Evolutionary conservation across 2,888 invertebrate genomes (phyloP), one percentile per base, ranked within the genome.

Genomic region (Flexamia atlantica): DNA sequence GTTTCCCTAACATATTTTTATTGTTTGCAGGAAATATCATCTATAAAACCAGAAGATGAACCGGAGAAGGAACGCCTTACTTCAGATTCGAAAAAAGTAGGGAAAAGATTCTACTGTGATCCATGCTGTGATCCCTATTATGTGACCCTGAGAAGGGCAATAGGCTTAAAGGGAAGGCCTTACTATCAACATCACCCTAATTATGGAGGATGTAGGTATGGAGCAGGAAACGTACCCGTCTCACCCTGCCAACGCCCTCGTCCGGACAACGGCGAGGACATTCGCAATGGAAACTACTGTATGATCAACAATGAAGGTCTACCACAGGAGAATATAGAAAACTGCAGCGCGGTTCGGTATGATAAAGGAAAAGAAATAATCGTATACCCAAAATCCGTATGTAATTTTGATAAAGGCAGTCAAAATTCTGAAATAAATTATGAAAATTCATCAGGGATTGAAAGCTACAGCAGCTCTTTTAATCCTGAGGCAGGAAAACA

Each of bases 21-120:
- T 53, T 53, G 53, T 64, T 57, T 64, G 7, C 28, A 64, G 64
- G 64, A 64, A 28, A 64, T 64, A 64, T 64, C 64, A 28, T 64
- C 28, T 64, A 10, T 28, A 20, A 17, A 1, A 28, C 64, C 2
- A 64, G 30, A 64, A 64, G 64, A 64, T 64, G 64, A 64, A 30
- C 9, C 28, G 2, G 30, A 64, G 28, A 9, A 64, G 23, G 9
- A 7, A 20, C 23, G 14, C 2, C 14, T 46, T 14, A 46, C 46
- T 36, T 36, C 46, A 46, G 46, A 23, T 23, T 23, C 20, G 12
- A 64, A 12, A 28, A 4, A 64, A 28, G 14, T 64, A 17, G 30
- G 14, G 25, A 64, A 1, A 30, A 4, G 30, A 12, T 28, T 17
- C 28, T 64, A 23, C 57, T 12, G 23, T 57, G 5, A n/a, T 23